Percentiles rank a stretch among this genome's conserved stretches.
These are phyloP conservation scores for Achroia grisella DNA, from an alignment of 1,140 invertebrate species.

Conservation along the genomic window DNA sequence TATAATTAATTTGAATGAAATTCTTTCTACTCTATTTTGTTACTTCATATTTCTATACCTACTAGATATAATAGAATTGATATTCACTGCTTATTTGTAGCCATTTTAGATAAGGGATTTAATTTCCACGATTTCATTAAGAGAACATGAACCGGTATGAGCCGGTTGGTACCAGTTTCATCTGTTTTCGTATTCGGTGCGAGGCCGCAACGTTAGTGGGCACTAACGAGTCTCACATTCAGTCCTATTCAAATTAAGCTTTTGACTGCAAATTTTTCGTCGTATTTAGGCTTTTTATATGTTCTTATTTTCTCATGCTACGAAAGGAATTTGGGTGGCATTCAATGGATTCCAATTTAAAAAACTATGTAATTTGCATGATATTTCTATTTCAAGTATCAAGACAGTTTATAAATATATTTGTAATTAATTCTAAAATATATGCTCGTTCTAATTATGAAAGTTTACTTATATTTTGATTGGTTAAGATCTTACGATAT, in stretches of 20 bases:
- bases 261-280: constrained; percentile 31
- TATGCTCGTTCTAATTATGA: too few species aligned
- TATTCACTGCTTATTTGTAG: too few species aligned
- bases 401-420: not conserved
- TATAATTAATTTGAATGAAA: too few species aligned
- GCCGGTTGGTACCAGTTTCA: constrained; percentile 2
- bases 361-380: not conserved
- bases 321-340: constrained; percentile 22
- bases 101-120: constrained; percentile 17
- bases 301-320: not conserved
- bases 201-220: constrained; percentile 13
- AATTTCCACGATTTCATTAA: constrained; percentile 36
- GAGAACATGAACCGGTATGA: constrained; percentile 1
- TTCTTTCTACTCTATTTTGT: too few species aligned
- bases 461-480: too few species aligned
- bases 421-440: constrained; percentile 1
- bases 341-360: constrained; percentile 8
- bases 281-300: constrained; percentile 27
- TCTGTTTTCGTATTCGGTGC: constrained; percentile 16
- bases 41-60: too few species aligned
- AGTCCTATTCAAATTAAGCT: constrained; percentile 36
- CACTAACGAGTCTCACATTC: constrained; percentile 41
- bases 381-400: too few species aligned
- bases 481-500: too few species aligned
- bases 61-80: too few species aligned